Base-by-base conservation (phyloP, 1,140 invertebrate species). In the Lithobius niger region DNA sequence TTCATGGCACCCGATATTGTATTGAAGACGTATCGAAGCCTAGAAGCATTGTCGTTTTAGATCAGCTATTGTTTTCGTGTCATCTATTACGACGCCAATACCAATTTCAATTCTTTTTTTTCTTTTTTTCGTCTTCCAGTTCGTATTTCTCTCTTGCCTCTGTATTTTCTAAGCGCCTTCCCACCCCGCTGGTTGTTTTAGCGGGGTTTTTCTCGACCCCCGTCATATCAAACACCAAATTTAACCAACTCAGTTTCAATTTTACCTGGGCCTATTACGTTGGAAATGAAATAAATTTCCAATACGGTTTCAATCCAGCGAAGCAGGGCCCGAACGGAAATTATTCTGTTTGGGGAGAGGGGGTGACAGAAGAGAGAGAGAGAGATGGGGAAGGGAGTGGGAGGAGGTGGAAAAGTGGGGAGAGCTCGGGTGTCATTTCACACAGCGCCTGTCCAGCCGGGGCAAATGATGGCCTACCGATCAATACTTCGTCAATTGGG, bases 271-370 rank as follows among this genome's bases (percentile, higher is more conserved):
- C 13, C 48, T 50, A 50, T 50, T 50, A 50, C 48, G 27, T 50
- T 50, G 48, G 24, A 50, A 50, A 50, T 50, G 48, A 50, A 50
- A 50, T 50, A 50, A 50, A 50, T 50, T 50, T 50, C 48, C 48
- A 50, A 50, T 50, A 50, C 48, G 48, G 10, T 50, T 50, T 50
- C 48, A 50, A 50, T 50, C 48, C 48, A 50, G 13, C 48, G 24
- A 27, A 3, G 48, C 4, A 26, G 48, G 48, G 48, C 22, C 22
- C 10, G 48, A 26, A 50, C 24, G 13, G 48, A 25, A 25, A 24
- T 26, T 24, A 25, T 24, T 25, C 24, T 24, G 24, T 50, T 40
- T 40, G 44, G 44, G 44, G 31, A 36, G 31, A n/a, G 31, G n/a
- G n/a, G n/a, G n/a, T n/a, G n/a, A n/a, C n/a, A n/a, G n/a, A n/a